Conservation (phyloP, 2,113 vertebrate species). For the Pseudorhombus dupliciocellatus region DNA sequence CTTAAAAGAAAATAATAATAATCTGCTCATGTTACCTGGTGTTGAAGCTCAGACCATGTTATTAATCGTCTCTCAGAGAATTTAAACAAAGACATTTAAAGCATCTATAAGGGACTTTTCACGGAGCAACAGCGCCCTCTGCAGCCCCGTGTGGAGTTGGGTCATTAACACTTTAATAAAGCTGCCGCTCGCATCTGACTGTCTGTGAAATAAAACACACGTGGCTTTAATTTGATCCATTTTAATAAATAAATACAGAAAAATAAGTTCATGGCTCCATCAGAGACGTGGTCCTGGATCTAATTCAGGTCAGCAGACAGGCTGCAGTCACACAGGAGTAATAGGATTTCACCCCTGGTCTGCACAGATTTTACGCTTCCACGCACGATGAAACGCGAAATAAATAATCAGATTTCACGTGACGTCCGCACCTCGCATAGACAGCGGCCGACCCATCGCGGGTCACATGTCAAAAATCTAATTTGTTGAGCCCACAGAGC, state of each 20-base stretch:
- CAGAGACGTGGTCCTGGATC: conserved; percentile 71
- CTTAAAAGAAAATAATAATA: too few species aligned
- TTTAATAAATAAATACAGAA: conserved; percentile 86
- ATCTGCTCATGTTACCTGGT: too few species aligned
- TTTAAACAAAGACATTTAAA: too few species aligned
- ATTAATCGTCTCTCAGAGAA: too few species aligned
- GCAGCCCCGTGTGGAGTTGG: too few species aligned
- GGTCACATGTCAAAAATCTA: conserved; percentile 32
- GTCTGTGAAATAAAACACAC: conserved; percentile 29
- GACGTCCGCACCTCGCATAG: conserved; percentile 13
- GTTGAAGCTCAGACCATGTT: too few species aligned
- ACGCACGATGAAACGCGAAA: conserved; percentile 35
- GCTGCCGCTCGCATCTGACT: fast-evolving
- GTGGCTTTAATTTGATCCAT: conserved; percentile 42
- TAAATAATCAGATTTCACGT: conserved; percentile 44
- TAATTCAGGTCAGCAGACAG: conserved; percentile 68
- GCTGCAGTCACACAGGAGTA: conserved; percentile 48
- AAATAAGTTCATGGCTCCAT: conserved; percentile 79
- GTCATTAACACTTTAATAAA: background rate
- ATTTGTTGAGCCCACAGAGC: conserved; percentile 26
- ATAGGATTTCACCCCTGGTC: conserved; percentile 42
- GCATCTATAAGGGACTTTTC: too few species aligned
- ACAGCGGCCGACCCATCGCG: background rate
- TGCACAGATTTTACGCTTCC: conserved; percentile 45
- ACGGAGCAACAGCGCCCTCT: too few species aligned